Conservation (phyloP, 2,888 invertebrate species). For the Linhomoeus sp. region DNA sequence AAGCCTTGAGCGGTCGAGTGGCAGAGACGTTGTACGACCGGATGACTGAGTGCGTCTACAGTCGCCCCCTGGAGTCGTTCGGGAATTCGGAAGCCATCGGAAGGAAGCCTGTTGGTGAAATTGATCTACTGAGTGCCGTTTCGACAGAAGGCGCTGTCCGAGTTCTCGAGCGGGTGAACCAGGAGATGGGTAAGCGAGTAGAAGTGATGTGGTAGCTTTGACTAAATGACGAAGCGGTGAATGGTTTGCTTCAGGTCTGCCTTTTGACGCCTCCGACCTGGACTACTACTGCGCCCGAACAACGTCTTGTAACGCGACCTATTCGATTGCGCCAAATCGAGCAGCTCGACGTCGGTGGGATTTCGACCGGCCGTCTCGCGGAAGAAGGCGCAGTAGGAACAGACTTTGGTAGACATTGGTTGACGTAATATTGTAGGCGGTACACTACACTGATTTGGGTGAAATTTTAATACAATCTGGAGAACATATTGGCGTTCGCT, state of each 20-base stretch:
- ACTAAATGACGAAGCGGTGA: not conserved
- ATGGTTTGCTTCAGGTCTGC: conserved; percentile 45
- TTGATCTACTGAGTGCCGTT: conserved; percentile 72
- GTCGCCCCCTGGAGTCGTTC: conserved; percentile 40
- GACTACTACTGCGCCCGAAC: conserved; percentile 68
- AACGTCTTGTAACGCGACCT: too few relatives aligned
- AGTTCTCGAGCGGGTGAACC: conserved; percentile 55
- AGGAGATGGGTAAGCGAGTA: conserved; percentile 42
- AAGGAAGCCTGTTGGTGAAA: too few relatives aligned
- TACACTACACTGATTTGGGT: too few relatives aligned
- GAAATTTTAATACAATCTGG: too few relatives aligned
- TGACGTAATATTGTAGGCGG: too few relatives aligned
- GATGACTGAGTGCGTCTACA: conserved; percentile 78
- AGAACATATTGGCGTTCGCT: too few relatives aligned
- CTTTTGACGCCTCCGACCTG: conserved; percentile 79
- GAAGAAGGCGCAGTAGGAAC: too few relatives aligned
- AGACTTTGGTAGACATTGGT: too few relatives aligned
- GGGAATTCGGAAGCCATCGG: conserved; percentile 55
- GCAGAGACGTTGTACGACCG: conserved; percentile 1
- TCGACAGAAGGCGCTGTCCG: conserved; percentile 51
- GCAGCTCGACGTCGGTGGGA: too few relatives aligned
- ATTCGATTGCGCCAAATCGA: too few relatives aligned
- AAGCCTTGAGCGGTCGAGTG: not conserved
- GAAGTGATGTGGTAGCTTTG: not conserved
- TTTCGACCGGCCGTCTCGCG: too few relatives aligned